These are phyloP conservation scores for Hypena proboscidalis DNA, from an alignment of 2,888 invertebrate species.

Conservation along the genomic window DNA sequence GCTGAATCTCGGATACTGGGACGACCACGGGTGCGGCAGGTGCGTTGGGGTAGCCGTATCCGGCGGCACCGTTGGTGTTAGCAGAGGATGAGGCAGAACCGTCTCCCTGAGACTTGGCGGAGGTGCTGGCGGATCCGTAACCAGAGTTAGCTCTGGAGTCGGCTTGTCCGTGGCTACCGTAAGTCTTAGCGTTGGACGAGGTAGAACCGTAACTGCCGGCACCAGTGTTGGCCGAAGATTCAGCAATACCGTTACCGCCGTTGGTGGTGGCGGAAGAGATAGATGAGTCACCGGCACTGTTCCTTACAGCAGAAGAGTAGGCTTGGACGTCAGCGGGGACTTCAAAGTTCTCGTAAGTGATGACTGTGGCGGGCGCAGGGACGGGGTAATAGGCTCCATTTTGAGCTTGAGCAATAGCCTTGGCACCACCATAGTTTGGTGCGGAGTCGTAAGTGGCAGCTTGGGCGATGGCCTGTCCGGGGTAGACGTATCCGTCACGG, in stretches of 20 bases:
- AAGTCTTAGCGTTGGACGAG: conserved; percentile 61
- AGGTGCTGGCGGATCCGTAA: conserved; percentile 54
- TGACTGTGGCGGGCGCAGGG: conserved; percentile 64
- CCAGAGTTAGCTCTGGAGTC: conserved; percentile 64
- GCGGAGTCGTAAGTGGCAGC: conserved; percentile 38
- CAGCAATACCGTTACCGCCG: conserved; percentile 60
- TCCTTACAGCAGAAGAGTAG: conserved; percentile 58
- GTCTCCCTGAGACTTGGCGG: conserved; percentile 57
- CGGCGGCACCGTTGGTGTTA: conserved; percentile 46
- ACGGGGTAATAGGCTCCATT: conserved; percentile 59
- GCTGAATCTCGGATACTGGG: conserved; percentile 27
- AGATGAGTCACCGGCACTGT: conserved; percentile 58
- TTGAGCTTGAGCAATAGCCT: conserved; percentile 40
- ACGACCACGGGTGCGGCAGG: conserved; percentile 26
- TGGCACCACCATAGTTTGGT: too few relatives aligned
- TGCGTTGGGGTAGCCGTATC: conserved; percentile 44
- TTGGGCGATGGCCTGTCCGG: conserved; percentile 55
- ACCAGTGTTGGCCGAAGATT: conserved; percentile 64
- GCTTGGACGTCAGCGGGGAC: conserved; percentile 53
- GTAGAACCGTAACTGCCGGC: conserved; percentile 56
- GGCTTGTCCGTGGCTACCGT: conserved; percentile 64
- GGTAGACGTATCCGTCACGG: conserved; percentile 56
- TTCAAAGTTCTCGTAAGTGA: conserved; percentile 60
- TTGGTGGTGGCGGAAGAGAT: conserved; percentile 57
- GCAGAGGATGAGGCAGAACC: conserved; percentile 63